A percentile compares a stretch with the other conserved stretches of the same genome.
phyloP scores from a whole-genome alignment of 2,888 invertebrate species.

The Macrosoma leucophasiata region DNA sequence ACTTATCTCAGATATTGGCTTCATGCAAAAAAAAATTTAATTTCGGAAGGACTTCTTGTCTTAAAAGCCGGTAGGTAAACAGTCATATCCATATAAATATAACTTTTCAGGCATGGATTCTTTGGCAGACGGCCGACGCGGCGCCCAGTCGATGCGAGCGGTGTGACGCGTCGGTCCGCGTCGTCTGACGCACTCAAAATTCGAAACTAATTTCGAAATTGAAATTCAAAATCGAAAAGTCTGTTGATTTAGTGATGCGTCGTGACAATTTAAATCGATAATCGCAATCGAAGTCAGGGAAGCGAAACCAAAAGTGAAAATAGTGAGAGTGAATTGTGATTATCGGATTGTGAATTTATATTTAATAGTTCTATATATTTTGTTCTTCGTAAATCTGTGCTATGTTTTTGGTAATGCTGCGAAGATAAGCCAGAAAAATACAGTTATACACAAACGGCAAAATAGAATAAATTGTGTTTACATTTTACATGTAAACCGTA shows the following conservation, averaged over 20 bases:
- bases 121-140: conserved; percentile 64
- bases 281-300: conserved; percentile 22
- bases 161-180: conserved; percentile 54
- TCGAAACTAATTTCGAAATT: conserved; percentile 37
- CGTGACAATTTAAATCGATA: neutral
- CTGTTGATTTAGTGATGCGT: neutral
- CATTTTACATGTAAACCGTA: too few species aligned
- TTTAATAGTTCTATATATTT: too few species aligned
- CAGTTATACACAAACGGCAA: too few species aligned
- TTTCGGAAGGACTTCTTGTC: too few species aligned
- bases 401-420: too few species aligned
- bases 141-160: conserved; percentile 60
- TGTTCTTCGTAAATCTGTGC: too few species aligned
- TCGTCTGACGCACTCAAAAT: conserved; percentile 38
- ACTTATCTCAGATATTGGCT: too few species aligned
- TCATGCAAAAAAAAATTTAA: too few species aligned
- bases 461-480: too few species aligned
- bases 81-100: conserved; percentile 63
- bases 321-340: conserved; percentile 32
- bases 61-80: conserved; percentile 33
- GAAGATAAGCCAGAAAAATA: too few species aligned
- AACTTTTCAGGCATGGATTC: conserved; percentile 64
- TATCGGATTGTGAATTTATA: too few species aligned
- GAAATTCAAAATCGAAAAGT: conserved; percentile 17
- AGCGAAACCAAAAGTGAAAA: conserved; percentile 32